Evolutionary conservation across 2,888 invertebrate genomes (phyloP).

Genomic region (Eupithecia pulchellata): DNA sequence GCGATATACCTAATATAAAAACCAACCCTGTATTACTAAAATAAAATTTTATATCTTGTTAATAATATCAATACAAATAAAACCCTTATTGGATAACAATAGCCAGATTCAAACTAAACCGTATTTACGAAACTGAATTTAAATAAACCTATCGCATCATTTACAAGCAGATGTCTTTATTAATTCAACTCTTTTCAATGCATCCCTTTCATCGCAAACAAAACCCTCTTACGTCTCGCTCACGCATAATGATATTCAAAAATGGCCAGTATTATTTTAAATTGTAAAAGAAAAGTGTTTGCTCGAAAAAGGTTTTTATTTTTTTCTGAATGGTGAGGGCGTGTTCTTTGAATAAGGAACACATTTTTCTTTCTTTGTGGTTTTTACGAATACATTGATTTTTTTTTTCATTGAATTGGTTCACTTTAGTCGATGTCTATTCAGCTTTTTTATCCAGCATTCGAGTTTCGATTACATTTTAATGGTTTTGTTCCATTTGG

Average conservation of each 20-base stretch:
- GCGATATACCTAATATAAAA: too few species aligned
- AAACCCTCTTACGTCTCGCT: slow-evolving; percentile 57
- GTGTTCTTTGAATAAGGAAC: slow-evolving; percentile 52
- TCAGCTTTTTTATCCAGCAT: slow-evolving; percentile 52
- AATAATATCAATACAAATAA: slow-evolving; percentile 18
- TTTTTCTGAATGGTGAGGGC: slow-evolving; percentile 53
- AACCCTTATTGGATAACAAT: slow-evolving; percentile 29
- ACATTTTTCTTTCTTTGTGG: slow-evolving; percentile 53
- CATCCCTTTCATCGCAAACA: slow-evolving; percentile 54
- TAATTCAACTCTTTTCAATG: slow-evolving; percentile 51
- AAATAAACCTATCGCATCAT: slow-evolving; percentile 56
- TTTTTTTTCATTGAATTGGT: slow-evolving; percentile 61
- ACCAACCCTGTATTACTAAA: not conserved
- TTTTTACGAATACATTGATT: slow-evolving; percentile 62
- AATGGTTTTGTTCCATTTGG: slow-evolving; percentile 52
- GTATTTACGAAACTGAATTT: slow-evolving; percentile 50
- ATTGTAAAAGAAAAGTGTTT: slow-evolving; percentile 65
- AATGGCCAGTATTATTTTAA: slow-evolving; percentile 73
- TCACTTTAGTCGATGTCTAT: slow-evolving; percentile 56
- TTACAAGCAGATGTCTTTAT: slow-evolving; percentile 71
- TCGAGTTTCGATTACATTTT: slow-evolving; percentile 56
- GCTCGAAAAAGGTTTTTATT: slow-evolving; percentile 65
- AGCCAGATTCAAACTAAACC: slow-evolving; percentile 41
- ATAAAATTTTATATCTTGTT: not conserved
- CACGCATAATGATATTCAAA: slow-evolving; percentile 64